Percentiles rank a stretch among this genome's conserved stretches.
phyloP scores from a whole-genome alignment of 2,797 vertebrate species.

The Austrolebias charrua region DNA sequence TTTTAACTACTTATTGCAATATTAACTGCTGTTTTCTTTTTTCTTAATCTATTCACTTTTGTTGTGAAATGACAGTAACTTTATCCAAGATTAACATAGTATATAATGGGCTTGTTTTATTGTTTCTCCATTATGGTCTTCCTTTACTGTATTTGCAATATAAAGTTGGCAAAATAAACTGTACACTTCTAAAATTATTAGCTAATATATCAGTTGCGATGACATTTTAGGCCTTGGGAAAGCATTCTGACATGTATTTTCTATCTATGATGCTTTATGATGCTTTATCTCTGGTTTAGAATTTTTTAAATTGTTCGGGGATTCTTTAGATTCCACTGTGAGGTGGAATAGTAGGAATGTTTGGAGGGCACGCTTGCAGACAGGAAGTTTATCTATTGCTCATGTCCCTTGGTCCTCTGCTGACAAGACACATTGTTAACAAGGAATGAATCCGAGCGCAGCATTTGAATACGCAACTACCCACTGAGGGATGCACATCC shows the following conservation, averaged over 20 bases:
- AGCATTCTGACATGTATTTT: constrained; percentile 36
- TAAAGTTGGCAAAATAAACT: too few species aligned
- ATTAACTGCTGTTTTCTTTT: too few species aligned
- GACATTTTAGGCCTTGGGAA: constrained; percentile 9
- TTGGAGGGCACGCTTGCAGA: constrained; percentile 68
- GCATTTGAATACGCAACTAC: constrained; percentile 66
- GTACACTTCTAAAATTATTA: not conserved
- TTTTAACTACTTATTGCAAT: too few species aligned
- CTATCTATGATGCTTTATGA: constrained; percentile 27
- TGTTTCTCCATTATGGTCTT: too few species aligned
- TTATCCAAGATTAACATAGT: constrained; percentile 14
- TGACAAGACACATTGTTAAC: constrained; percentile 70
- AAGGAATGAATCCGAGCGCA: constrained; percentile 71
- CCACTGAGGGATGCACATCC: constrained; percentile 56
- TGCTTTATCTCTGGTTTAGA: constrained; percentile 43
- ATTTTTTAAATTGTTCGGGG: constrained; percentile 52
- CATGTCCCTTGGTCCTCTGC: constrained; percentile 70
- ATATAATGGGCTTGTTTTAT: constrained; percentile 7
- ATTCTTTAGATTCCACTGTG: constrained; percentile 59
- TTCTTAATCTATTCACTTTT: too few species aligned
- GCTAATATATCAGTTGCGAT: constrained; percentile 8
- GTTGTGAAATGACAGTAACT: constrained; percentile 35
- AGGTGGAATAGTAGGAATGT: constrained; percentile 52
- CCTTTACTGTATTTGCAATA: too few species aligned
- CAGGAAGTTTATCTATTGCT: constrained; percentile 81